A percentile compares a stretch with the other conserved stretches of the same genome.
phyloP scores from a whole-genome alignment of 2,888 invertebrate species.

The Drosophila leonis region DNA sequence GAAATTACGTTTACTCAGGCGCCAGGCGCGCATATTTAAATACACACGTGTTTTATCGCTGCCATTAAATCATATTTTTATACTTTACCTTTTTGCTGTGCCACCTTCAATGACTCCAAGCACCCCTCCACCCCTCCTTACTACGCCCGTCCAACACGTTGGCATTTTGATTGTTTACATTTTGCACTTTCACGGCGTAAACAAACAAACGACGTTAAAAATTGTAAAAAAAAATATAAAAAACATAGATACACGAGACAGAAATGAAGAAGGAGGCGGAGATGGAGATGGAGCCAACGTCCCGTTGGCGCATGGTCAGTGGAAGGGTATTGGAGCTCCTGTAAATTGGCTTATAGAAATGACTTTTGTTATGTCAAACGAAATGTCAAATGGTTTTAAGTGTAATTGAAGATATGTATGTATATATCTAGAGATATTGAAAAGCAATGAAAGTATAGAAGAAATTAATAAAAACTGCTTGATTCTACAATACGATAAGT shows the following conservation, averaged over 20 bases:
- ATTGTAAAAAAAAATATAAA: conserved; percentile 58
- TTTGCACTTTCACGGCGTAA: conserved; percentile 82
- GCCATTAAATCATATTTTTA: conserved; percentile 85
- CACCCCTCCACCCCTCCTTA: neutral
- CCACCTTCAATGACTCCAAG: conserved; percentile 60
- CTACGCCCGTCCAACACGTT: conserved; percentile 40
- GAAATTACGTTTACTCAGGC: conserved; percentile 86
- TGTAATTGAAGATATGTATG: too few species aligned
- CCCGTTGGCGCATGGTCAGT: conserved; percentile 8
- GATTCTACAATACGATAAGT: too few species aligned
- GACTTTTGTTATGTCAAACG: conserved; percentile 49
- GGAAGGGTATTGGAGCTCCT: conserved; percentile 5
- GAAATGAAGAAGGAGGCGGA: conserved; percentile 10
- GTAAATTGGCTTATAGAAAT: conserved; percentile 7
- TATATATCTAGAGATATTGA: neutral
- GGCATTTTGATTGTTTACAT: conserved; percentile 84
- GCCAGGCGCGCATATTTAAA: conserved; percentile 85
- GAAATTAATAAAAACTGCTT: neutral
- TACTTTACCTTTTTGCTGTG: conserved; percentile 77
- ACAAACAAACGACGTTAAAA: conserved; percentile 75
- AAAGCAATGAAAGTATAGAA: neutral
- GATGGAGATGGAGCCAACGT: conserved; percentile 5
- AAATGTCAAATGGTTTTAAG: conserved; percentile 39
- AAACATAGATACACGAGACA: conserved; percentile 47
- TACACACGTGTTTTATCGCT: conserved; percentile 86